Evolutionary conservation across 2,888 invertebrate genomes (phyloP).

Genomic region (Agrotis clavis): DNA sequence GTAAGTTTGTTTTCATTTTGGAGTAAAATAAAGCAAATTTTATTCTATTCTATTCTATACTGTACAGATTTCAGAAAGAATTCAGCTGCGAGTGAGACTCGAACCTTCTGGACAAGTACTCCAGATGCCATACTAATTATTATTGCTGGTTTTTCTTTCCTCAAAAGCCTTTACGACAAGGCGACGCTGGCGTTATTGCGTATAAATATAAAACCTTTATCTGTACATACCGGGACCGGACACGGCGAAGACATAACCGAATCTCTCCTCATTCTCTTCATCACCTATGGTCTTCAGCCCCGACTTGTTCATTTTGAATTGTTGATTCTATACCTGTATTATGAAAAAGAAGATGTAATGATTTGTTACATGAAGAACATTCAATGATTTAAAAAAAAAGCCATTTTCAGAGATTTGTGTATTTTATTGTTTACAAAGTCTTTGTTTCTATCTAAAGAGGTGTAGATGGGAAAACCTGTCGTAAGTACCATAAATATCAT

Average conservation of each 20-base stretch:
- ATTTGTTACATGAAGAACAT: no score
- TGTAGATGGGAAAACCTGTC: background rate
- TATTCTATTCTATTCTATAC: no score
- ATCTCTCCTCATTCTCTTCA: conserved; percentile 96
- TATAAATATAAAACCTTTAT: background rate
- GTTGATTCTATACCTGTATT: conserved; percentile 72
- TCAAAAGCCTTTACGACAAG: no score
- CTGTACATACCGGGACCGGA: conserved; percentile 97
- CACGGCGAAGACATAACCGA: conserved; percentile 99
- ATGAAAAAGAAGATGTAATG: conserved; percentile 26
- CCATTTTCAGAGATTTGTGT: background rate
- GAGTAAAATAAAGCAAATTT: no score
- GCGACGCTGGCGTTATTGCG: no score
- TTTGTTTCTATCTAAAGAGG: background rate
- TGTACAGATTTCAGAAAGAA: conserved; percentile 48
- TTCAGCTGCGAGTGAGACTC: no score
- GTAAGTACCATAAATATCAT: background rate
- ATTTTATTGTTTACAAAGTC: background rate
- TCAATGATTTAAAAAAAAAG: no score
- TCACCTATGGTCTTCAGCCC: conserved; percentile 93
- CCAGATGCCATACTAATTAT: no score
- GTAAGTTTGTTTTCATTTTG: no score
- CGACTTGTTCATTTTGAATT: conserved; percentile 91
- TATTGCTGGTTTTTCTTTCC: no score
- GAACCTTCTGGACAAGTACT: no score